phyloP scores from a whole-genome alignment of 2,113 vertebrate species.

The Dendropsophus ebraccatus region DNA sequence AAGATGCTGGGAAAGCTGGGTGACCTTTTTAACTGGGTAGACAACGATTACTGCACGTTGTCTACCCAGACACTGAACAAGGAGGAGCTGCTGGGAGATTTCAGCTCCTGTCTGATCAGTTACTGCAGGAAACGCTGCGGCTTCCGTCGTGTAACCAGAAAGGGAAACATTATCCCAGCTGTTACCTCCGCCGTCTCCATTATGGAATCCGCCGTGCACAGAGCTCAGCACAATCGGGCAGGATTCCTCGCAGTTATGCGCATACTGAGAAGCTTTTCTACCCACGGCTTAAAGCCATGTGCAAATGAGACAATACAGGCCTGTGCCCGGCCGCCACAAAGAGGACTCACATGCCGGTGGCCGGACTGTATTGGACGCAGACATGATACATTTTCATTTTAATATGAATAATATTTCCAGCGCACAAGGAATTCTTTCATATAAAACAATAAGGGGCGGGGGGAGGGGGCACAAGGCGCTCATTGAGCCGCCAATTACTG shows the following conservation, averaged over 20 bases:
- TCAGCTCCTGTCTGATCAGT: no score
- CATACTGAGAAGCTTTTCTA: slow-evolving; percentile 32
- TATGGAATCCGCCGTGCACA: slow-evolving; percentile 9
- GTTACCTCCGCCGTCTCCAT: background rate
- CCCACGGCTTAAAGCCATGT: slow-evolving; percentile 59
- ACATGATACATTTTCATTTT: slow-evolving; percentile 60
- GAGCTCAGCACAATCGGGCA: background rate
- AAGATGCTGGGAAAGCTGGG: no score
- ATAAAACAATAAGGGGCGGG: slow-evolving; percentile 51
- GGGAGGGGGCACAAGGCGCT: slow-evolving; percentile 3
- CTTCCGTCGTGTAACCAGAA: background rate
- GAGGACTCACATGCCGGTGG: slow-evolving; percentile 35
- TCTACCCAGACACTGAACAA: no score
- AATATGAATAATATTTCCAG: slow-evolving; percentile 67
- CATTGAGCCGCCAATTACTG: slow-evolving; percentile 30
- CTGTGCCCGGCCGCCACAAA: slow-evolving; percentile 59
- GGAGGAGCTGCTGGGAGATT: no score
- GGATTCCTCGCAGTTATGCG: slow-evolving; percentile 1
- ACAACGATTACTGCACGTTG: no score
- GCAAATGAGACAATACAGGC: slow-evolving; percentile 63
- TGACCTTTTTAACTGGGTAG: no score
- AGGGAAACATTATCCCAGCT: slow-evolving; percentile 26
- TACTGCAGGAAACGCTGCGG: no score
- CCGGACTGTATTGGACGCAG: slow-evolving; percentile 37
- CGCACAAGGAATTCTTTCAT: slow-evolving; percentile 61